These are phyloP conservation scores for Scomberomorus guttatus DNA, from an alignment of 2,797 vertebrate genomes.

Conservation along the genomic window DNA sequence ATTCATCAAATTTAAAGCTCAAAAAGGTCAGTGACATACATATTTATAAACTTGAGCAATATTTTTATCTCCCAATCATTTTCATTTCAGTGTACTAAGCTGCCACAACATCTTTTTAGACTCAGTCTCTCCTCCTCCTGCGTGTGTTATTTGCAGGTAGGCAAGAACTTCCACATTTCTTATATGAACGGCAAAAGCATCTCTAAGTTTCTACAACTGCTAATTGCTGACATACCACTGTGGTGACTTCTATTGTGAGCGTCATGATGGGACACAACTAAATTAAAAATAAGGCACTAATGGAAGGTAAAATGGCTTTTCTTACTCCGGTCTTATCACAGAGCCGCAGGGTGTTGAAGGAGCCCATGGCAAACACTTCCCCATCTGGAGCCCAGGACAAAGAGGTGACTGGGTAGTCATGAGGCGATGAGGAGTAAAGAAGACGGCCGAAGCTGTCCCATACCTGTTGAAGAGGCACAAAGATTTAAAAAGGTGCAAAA, in stretches of 20 bases:
- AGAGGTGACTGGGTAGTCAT: conserved; percentile 94
- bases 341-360: conserved; percentile 94
- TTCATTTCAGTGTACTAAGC: not conserved
- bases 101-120: not conserved
- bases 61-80: not conserved
- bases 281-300: not conserved
- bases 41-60: not conserved
- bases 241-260: not conserved
- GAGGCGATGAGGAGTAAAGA: conserved; percentile 89
- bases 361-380: conserved; percentile 94
- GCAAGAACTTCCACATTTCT: not conserved
- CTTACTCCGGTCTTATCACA: conserved; percentile 99
- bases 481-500: conserved; percentile 7
- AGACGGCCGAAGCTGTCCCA: conserved; percentile 95
- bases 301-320: not conserved
- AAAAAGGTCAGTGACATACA: not conserved
- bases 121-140: not conserved
- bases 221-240: not conserved
- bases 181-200: not conserved
- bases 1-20: not conserved
- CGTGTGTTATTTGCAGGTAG: not conserved
- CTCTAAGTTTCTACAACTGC: not conserved
- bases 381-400: conserved; percentile 95
- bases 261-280: not conserved
- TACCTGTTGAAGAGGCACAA: conserved; percentile 83